Conservation (phyloP, 2,797 vertebrate species). For the Smutsia temminckii region DNA sequence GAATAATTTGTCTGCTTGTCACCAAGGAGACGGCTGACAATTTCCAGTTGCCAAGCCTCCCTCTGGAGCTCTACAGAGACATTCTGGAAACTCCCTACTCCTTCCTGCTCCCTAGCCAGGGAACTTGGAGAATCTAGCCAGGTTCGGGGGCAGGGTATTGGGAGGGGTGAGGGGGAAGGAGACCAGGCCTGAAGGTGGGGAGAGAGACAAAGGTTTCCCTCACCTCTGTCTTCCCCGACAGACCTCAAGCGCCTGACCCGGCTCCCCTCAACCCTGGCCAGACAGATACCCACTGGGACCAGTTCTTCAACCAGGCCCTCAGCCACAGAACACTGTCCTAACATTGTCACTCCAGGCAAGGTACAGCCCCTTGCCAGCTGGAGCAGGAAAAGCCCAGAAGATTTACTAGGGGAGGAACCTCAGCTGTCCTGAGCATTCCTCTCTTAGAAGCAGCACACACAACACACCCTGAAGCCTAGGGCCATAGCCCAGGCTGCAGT, state of each 20-base stretch:
- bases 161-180: background rate
- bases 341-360: background rate
- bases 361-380: background rate
- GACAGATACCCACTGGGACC: background rate
- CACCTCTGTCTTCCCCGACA: background rate
- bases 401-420: background rate
- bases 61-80: constrained; percentile 60
- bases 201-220: background rate
- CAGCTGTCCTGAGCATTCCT: background rate
- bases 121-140: constrained; percentile 57
- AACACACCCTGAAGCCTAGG: background rate
- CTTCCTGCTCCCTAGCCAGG: constrained; percentile 64
- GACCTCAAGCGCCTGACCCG: background rate
- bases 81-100: constrained; percentile 71
- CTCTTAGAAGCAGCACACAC: background rate
- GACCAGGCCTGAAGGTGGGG: background rate
- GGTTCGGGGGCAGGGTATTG: background rate
- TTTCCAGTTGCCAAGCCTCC: constrained; percentile 73
- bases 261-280: background rate
- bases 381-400: background rate
- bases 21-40: constrained; percentile 71
- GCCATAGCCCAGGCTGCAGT: no score
- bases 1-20: constrained; percentile 78
- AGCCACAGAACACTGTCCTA: background rate
- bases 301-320: background rate